These are phyloP conservation scores for Dioctria rufipes DNA, from an alignment of 2,888 invertebrate species.

Conservation along the genomic window DNA sequence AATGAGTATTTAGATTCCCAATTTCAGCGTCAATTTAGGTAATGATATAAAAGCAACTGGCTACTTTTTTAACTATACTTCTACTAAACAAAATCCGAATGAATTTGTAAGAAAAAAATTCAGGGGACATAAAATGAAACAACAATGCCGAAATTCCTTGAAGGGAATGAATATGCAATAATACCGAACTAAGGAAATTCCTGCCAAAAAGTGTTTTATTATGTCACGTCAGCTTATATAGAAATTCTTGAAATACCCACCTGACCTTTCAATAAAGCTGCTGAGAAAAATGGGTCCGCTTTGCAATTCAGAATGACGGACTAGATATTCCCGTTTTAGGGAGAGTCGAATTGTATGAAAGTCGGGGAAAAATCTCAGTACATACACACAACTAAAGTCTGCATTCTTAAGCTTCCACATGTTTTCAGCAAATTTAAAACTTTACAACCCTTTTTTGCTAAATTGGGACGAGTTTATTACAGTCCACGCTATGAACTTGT, in stretches of 20 bases:
- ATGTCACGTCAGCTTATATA: slow-evolving; percentile 34
- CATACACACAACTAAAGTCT: neutral
- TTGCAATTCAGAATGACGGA: neutral
- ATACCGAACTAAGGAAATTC: slow-evolving; percentile 40
- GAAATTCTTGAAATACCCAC: slow-evolving; percentile 44
- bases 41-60: no score
- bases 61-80: no score
- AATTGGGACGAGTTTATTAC: slow-evolving; percentile 19
- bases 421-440: neutral
- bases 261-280: slow-evolving; percentile 35
- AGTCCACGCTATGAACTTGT: slow-evolving; percentile 15
- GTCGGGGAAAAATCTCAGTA: neutral
- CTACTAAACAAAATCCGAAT: no score
- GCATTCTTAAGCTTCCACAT: neutral
- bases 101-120: no score
- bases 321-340: neutral
- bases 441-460: slow-evolving; percentile 36
- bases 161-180: neutral
- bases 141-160: no score
- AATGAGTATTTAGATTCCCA: no score
- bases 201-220: slow-evolving; percentile 32
- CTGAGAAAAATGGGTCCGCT: slow-evolving; percentile 1
- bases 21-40: no score
- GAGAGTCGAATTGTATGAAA: neutral
- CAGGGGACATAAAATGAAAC: no score